Evolutionary conservation across 2,797 vertebrate species (phyloP).

Genomic region (Channa striata): DNA sequence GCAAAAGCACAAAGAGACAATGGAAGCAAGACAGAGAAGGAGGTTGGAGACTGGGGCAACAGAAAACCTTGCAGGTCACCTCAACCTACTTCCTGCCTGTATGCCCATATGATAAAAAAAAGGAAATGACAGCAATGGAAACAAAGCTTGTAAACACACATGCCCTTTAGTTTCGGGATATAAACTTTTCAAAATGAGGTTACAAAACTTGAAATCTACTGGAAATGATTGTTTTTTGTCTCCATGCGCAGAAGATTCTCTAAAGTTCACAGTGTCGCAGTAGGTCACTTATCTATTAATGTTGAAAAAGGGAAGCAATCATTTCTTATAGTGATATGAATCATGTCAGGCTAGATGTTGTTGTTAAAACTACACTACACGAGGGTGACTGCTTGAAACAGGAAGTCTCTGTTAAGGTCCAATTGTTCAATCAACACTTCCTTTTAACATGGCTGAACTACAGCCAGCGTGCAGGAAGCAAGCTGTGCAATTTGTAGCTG

Average conservation of each 20-base stretch:
- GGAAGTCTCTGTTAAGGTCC: slow-evolving; percentile 60
- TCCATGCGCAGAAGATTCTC: neutral
- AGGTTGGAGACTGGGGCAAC: slow-evolving; percentile 18
- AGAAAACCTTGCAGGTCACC: slow-evolving; percentile 38
- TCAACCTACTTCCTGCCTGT: slow-evolving; percentile 64
- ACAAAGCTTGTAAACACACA: slow-evolving; percentile 22
- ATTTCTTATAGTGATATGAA: slow-evolving; percentile 19
- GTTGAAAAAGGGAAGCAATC: slow-evolving; percentile 27
- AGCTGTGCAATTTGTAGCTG: neutral
- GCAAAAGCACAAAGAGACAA: slow-evolving; percentile 42
- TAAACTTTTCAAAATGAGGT: slow-evolving; percentile 1
- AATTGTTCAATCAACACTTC: slow-evolving; percentile 63
- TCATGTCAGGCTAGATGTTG: neutral
- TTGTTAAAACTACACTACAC: slow-evolving; percentile 16
- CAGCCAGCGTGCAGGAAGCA: neutral
- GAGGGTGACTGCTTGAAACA: slow-evolving; percentile 36
- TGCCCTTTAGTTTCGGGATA: slow-evolving; percentile 5
- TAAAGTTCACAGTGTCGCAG: neutral
- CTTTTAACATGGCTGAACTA: slow-evolving; percentile 8
- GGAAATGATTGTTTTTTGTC: neutral
- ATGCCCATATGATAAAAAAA: slow-evolving; percentile 39
- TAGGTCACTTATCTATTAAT: slow-evolving; percentile 24
- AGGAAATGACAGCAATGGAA: slow-evolving; percentile 50
- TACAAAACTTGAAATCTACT: neutral
- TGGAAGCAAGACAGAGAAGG: slow-evolving; percentile 40